Evolutionary conservation across 2,113 vertebrate genomes (phyloP), one percentile per base, ranked within the genome.

Genomic region (Sialia sialis): DNA sequence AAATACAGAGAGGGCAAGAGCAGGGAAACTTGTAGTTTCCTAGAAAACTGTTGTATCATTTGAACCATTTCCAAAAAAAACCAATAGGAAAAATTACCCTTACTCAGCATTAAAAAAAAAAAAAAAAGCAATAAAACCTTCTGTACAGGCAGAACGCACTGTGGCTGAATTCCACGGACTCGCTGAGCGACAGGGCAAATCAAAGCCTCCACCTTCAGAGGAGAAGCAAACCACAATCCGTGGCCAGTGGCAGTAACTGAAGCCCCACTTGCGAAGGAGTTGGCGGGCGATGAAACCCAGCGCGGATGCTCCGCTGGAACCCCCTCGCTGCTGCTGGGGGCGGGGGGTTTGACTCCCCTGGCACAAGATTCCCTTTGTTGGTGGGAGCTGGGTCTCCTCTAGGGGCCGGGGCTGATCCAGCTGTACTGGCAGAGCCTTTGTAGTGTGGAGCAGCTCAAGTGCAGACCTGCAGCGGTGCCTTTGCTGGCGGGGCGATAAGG

Each of bases 361-460:
- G 96, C 96, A 96, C 85, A 5, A 15, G 82, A 16, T 17, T 86
- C 7, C 75, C 82, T 96, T 96, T 96, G 96, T 92, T 96, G 95
- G 41, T 51, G 90, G 56, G 95, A 95, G 67, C 82, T n/a, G 92
- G 94, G 96, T 96, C 96, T 95, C 95, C 92, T 96, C 39, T 88
- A 74, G 94, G 95, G 95, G 94, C 23, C 95, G 39, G 95, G 90
- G 92, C 86, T 27, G 76, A 93, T 92, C 95, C 92, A 95, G 92
- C 95, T 95, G 92, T 81, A 46, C 90, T n/a, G 92, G 90, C 90
- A 94, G 75, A 84, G 55, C 80, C 72, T 92, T 85, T 92, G 94
- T 69, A 27, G 21, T 13, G 90, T 32, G 36, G 75, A 94, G 93
- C 3, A 82, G 84, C 84, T 93, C 94, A 89, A 95, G 96, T 48